phyloP scores from a whole-genome alignment of 2,888 invertebrate genomes.

The Epinotia nisella region DNA sequence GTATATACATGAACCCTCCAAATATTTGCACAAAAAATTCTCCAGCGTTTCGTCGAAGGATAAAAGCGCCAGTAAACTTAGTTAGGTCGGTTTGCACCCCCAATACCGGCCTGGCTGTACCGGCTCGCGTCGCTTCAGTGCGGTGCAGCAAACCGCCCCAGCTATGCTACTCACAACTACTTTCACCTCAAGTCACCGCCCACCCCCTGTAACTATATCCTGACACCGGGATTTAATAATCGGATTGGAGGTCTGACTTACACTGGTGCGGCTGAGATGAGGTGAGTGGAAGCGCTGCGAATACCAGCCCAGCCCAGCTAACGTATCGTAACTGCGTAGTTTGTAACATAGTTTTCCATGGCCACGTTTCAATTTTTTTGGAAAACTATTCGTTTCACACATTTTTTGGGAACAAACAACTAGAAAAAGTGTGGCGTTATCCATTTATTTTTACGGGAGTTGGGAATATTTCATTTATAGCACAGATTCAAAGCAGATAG shows the following conservation, averaged over 20 bases:
- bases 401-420: constrained; percentile 11
- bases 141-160: neutral
- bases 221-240: neutral
- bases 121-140: neutral
- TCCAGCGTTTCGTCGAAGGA: constrained; percentile 20
- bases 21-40: constrained; percentile 26
- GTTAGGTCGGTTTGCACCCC: constrained; percentile 34
- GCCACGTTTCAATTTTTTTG: constrained; percentile 48
- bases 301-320: constrained; percentile 37
- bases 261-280: neutral
- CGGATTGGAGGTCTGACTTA: neutral
- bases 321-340: constrained; percentile 53
- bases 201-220: neutral
- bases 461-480: neutral
- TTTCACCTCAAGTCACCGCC: neutral
- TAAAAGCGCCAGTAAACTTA: constrained; percentile 32
- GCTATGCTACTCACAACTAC: neutral
- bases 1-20: neutral
- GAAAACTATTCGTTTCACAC: constrained; percentile 30
- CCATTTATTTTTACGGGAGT: neutral
- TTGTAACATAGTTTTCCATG: constrained; percentile 48
- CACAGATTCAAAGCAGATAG: neutral
- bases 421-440: constrained; percentile 18
- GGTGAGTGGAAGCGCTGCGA: constrained; percentile 7
- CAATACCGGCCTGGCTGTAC: constrained; percentile 24